phyloP scores from a whole-genome alignment of 1,140 invertebrate species.

The Colletes latitarsis region DNA sequence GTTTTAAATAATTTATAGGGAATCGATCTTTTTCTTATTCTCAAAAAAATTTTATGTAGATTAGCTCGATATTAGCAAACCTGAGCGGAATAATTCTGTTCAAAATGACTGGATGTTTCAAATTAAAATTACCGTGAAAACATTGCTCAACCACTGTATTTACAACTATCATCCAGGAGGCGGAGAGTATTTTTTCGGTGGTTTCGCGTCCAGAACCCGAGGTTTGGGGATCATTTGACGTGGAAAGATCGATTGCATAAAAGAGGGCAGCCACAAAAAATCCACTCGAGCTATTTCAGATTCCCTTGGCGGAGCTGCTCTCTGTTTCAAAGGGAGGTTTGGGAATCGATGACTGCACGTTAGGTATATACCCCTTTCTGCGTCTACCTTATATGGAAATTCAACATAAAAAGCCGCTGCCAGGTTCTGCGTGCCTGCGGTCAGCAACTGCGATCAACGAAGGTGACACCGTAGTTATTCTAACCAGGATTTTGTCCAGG shows the following conservation, averaged over 20 bases:
- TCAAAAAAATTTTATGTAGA: too few relatives aligned
- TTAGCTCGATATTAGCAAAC: too few relatives aligned
- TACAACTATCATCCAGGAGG: too few relatives aligned
- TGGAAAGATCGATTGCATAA: conserved; percentile 32
- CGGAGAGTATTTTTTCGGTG: not conserved
- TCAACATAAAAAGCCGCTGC: conserved; percentile 70
- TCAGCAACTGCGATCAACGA: conserved; percentile 54
- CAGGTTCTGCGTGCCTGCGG: conserved; percentile 67
- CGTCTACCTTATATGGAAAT: conserved; percentile 70
- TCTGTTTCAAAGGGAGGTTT: conserved; percentile 56
- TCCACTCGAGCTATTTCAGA: conserved; percentile 52
- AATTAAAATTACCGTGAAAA: too few relatives aligned
- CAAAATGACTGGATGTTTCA: too few relatives aligned
- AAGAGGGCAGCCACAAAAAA: conserved; percentile 28
- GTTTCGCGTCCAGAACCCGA: not conserved
- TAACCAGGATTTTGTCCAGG: not conserved
- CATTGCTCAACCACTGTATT: too few relatives aligned
- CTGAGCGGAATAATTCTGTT: too few relatives aligned
- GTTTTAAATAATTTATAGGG: too few relatives aligned
- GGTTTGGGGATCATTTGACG: not conserved
- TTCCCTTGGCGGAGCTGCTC: conserved; percentile 64
- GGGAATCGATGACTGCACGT: conserved; percentile 52
- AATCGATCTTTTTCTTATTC: too few relatives aligned
- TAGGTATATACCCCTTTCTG: conserved; percentile 53
- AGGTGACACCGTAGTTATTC: conserved; percentile 39